Percentiles rank a stretch among this genome's conserved stretches.
These are phyloP conservation scores for Hypothenemus hampei DNA, from an alignment of 1,140 invertebrate species.

Conservation along the genomic window DNA sequence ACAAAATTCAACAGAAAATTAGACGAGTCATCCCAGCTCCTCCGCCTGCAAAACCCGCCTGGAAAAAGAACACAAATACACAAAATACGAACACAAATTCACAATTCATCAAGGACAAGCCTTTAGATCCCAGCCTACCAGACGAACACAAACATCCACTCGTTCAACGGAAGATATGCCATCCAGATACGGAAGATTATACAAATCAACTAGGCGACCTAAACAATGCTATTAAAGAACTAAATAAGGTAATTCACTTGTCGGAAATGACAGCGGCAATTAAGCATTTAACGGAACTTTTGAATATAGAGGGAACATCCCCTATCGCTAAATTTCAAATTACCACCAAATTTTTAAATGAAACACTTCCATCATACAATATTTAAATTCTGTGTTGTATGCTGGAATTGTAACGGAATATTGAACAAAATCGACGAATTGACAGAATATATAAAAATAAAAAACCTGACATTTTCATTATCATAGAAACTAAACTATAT, in stretches of 20 bases:
- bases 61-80: too few relatives aligned
- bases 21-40: neutral
- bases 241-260: constrained; percentile 6
- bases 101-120: too few relatives aligned
- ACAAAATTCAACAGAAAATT: neutral
- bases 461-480: neutral
- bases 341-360: neutral
- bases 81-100: too few relatives aligned
- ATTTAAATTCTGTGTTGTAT: constrained; percentile 4
- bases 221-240: constrained; percentile 1
- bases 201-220: constrained; percentile 9
- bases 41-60: neutral
- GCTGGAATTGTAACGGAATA: constrained; percentile 11
- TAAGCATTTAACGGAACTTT: neutral
- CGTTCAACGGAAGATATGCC: neutral
- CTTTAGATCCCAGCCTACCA: too few relatives aligned
- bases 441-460: neutral
- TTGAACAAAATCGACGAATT: constrained; percentile 3
- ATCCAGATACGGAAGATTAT: too few relatives aligned
- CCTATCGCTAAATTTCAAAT: neutral
- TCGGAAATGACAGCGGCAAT: neutral
- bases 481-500: constrained; percentile 10
- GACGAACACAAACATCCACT: neutral
- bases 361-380: neutral
- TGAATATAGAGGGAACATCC: neutral